Percentiles rank a stretch among this genome's conserved stretches.
These are phyloP conservation scores for Carapus acus DNA, from an alignment of 2,797 vertebrate species.

Conservation along the genomic window DNA sequence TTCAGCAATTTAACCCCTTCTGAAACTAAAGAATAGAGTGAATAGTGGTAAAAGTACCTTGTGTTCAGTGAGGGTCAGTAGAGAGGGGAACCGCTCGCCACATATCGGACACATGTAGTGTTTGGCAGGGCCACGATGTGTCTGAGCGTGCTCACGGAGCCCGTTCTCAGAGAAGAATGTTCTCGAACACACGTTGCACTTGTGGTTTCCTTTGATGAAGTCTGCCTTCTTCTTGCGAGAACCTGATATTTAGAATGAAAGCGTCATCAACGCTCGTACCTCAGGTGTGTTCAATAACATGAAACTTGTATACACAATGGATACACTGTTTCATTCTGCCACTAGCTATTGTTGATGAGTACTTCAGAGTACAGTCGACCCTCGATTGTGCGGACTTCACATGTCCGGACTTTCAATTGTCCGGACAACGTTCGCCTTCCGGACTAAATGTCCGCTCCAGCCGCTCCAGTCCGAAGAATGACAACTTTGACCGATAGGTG, in stretches of 20 bases:
- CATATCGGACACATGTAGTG: conserved; percentile 99
- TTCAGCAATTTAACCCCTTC: no score
- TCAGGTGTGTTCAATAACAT: background rate
- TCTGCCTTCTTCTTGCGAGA: conserved; percentile 91
- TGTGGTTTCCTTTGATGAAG: conserved; percentile 97
- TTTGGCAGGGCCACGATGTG: conserved; percentile 94
- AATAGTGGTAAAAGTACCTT: conserved; percentile 75
- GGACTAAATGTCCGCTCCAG: no score
- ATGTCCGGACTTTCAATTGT: no score
- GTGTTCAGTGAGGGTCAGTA: conserved; percentile 96
- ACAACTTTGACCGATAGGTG: no score
- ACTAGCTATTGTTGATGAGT: no score
- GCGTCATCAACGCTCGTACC: background rate
- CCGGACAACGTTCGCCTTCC: no score
- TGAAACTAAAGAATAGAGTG: no score
- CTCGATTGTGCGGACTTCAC: no score
- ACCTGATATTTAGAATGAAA: conserved; percentile 34
- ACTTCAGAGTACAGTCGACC: no score
- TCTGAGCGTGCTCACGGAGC: conserved; percentile 96
- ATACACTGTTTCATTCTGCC: no score
- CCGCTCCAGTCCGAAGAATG: no score
- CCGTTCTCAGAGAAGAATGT: conserved; percentile 98
- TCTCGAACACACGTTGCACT: conserved; percentile 96
- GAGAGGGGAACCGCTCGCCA: conserved; percentile 94
- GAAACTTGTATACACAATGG: background rate